Conservation (phyloP, 2,888 invertebrate species). For the Eilema sororculum region DNA sequence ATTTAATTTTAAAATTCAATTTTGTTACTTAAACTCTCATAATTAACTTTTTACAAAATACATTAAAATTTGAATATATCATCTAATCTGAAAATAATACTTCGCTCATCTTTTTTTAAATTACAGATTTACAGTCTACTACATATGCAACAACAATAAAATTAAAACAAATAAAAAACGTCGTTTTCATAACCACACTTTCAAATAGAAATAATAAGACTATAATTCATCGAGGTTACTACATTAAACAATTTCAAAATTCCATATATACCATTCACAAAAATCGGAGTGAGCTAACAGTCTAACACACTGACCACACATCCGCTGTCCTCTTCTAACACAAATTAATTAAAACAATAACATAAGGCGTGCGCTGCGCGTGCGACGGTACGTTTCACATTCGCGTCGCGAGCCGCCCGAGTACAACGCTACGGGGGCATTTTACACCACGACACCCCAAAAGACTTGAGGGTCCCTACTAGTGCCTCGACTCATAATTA, state of each 20-base stretch:
- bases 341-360: slow-evolving; percentile 70
- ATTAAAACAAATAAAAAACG: background rate
- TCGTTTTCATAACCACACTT: slow-evolving; percentile 2
- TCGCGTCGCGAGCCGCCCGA: slow-evolving; percentile 77
- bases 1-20: background rate
- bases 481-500: slow-evolving; percentile 20
- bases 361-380: slow-evolving; percentile 75
- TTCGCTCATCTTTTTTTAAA: background rate
- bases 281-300: slow-evolving; percentile 12
- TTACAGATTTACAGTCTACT: background rate
- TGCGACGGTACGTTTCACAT: slow-evolving; percentile 84
- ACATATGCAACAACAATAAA: background rate
- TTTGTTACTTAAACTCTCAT: background rate
- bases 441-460: slow-evolving; percentile 69
- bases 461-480: slow-evolving; percentile 7
- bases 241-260: slow-evolving; percentile 5
- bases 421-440: slow-evolving; percentile 71
- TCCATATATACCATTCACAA: slow-evolving; percentile 1
- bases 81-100: background rate
- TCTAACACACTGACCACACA: background rate
- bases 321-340: slow-evolving; percentile 65
- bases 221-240: slow-evolving; percentile 7
- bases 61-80: background rate
- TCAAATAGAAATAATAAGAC: background rate
- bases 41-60: background rate